A percentile compares a stretch with the other conserved stretches of the same genome.
Conservation (phyloP, 2,797 vertebrate genomes). For the Chiroxiphia lanceolata region DNA sequence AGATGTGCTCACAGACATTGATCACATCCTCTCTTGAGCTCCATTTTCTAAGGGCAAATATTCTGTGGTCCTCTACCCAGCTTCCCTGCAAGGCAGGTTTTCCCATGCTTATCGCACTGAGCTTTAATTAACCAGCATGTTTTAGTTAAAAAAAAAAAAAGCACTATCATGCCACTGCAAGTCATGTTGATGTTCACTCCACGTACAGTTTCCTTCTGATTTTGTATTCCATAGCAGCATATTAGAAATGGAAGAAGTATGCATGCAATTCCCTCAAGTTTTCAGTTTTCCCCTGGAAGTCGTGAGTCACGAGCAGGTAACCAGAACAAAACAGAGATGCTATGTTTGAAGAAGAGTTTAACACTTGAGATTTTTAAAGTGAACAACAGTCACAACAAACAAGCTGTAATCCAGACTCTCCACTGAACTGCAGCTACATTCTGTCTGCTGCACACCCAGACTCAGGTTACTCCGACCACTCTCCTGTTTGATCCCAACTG, state of each 20-base stretch:
- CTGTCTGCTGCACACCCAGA: not conserved
- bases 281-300: not conserved
- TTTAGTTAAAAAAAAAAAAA: not conserved
- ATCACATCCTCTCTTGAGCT: not conserved
- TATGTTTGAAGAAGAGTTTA: not conserved
- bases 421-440: not conserved
- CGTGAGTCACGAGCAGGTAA: not conserved
- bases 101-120: not conserved
- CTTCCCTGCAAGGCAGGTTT: not conserved
- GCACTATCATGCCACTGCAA: not conserved
- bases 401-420: not conserved
- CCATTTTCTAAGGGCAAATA: not conserved
- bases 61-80: not conserved
- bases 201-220: not conserved
- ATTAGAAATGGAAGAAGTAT: not conserved
- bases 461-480: rapidly evolving
- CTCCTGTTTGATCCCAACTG: not conserved
- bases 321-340: not conserved
- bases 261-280: not conserved
- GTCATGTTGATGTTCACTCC: not conserved
- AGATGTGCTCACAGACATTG: not conserved
- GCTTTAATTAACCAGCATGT: conserved; percentile 15
- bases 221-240: not conserved
- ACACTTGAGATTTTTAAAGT: not conserved
- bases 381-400: not conserved